These are phyloP conservation scores for Catostomus latipinnis DNA, from an alignment of 2,797 vertebrate genomes.

Conservation along the genomic window DNA sequence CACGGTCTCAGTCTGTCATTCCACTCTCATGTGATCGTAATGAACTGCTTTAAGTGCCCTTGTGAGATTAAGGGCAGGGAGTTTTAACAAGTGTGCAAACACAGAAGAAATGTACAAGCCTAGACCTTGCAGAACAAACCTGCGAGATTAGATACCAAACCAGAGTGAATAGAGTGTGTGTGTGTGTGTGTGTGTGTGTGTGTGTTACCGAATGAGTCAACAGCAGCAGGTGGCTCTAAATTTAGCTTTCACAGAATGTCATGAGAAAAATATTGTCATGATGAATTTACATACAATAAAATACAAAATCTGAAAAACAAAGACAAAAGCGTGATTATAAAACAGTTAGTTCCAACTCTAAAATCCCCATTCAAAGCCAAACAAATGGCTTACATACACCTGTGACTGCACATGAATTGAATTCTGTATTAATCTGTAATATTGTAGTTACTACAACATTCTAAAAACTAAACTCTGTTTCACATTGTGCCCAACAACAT, in stretches of 20 bases:
- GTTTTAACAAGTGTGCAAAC: background rate
- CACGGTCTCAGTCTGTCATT: background rate
- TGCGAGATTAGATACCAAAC: slow-evolving; percentile 43
- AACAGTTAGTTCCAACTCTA: background rate
- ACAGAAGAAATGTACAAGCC: background rate
- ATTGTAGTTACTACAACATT: no score
- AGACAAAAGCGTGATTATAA: background rate
- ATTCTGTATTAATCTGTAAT: no score
- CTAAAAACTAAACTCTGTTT: no score
- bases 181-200: background rate
- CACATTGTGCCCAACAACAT: no score
- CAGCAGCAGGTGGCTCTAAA: background rate
- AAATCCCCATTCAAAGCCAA: background rate
- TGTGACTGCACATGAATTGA: no score
- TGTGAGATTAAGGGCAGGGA: background rate
- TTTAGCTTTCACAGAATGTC: background rate
- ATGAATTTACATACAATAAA: background rate
- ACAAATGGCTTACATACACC: no score
- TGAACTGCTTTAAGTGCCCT: slow-evolving; percentile 33
- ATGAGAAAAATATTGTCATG: background rate
- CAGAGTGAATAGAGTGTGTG: background rate
- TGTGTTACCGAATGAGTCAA: background rate
- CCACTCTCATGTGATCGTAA: background rate
- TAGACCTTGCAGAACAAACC: slow-evolving; percentile 17
- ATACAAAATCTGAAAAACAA: background rate